Conservation (phyloP, 2,113 vertebrate species). For the Hippopotamus amphibius region DNA sequence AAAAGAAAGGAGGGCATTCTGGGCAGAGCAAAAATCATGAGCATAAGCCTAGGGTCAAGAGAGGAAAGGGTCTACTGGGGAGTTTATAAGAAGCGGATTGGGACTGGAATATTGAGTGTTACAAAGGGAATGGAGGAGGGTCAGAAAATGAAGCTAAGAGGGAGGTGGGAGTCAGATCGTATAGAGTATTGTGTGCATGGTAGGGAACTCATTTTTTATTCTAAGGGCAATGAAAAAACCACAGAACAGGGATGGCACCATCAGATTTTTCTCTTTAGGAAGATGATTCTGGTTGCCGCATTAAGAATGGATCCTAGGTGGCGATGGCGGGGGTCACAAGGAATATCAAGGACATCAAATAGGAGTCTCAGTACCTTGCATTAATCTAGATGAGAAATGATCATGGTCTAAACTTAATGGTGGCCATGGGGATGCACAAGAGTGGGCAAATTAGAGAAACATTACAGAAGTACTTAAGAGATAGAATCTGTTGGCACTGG, state of each 20-base stretch:
- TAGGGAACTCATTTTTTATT: background rate
- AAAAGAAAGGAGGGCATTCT: background rate
- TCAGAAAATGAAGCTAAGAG: conserved; percentile 18
- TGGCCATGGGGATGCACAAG: fast-evolving
- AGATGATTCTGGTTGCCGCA: conserved; percentile 1
- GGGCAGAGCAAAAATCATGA: background rate
- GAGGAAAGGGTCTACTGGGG: background rate
- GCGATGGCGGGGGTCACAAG: background rate
- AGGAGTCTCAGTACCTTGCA: background rate
- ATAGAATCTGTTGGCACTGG: background rate
- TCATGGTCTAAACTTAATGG: background rate
- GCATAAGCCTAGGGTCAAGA: background rate
- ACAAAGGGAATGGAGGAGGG: background rate
- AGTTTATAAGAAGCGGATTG: background rate
- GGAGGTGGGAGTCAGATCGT: background rate
- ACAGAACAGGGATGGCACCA: background rate
- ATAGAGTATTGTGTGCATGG: background rate
- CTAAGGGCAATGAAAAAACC: background rate
- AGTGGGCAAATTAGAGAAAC: background rate
- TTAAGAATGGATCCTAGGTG: background rate
- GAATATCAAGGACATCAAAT: background rate
- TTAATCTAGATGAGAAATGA: conserved; percentile 6
- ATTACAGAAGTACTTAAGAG: background rate
- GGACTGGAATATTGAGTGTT: background rate
- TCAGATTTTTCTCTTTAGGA: background rate